Base-by-base conservation (phyloP, 2,888 invertebrate species). In the Heteromyza rotundicornis region DNA sequence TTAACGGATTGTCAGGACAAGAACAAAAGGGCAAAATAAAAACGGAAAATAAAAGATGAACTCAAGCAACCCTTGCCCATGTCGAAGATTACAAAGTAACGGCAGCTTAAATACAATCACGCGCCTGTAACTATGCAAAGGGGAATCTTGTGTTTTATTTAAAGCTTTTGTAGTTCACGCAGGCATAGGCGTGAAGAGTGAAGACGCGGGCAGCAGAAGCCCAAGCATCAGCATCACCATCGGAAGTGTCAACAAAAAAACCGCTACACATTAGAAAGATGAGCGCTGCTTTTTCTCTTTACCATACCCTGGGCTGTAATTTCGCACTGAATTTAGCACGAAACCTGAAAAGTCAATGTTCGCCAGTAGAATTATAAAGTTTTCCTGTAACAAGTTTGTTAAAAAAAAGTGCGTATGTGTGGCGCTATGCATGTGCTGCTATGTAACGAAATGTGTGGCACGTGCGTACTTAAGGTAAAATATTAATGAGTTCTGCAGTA, bases 391-490 rank as follows among this genome's bases (percentile, higher is more conserved):
- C 40, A 40, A 40, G 14, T 54, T 24, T n/a, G n/a, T n/a, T n/a
- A n/a, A n/a, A n/a, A n/a, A n/a, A n/a, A n/a, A n/a, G n/a, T n/a
- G n/a, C n/a, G 5, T 56, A 22, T 56, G 44, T 44, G 56, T n/a
- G 56, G 7, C 27, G n/a, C 27, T 49, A 44, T 47, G 60, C 49
- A 20, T 53, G 22, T 16, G 32, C 52, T 40, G 51, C 32, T 49
- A 50, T 35, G 22, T 50, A 16, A 5, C 20, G 20, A 47, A 47
- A 47, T 7, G 19, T 5, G 47, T 5, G 19, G 47, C 47, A 47
- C 47, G 17, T 47, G 47, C 47, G 19, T 47, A 75, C 68, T 69
- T 65, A 53, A 66, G 64, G 68, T 75, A 62, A 67, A 65, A 70
- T 65, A 67, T 66, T 63, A 64, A 62, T 70, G 59, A 62, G 12